Percentiles rank a stretch among this genome's conserved stretches.
phyloP scores from a whole-genome alignment of 2,113 vertebrate species.

The Clarias gariepinus region DNA sequence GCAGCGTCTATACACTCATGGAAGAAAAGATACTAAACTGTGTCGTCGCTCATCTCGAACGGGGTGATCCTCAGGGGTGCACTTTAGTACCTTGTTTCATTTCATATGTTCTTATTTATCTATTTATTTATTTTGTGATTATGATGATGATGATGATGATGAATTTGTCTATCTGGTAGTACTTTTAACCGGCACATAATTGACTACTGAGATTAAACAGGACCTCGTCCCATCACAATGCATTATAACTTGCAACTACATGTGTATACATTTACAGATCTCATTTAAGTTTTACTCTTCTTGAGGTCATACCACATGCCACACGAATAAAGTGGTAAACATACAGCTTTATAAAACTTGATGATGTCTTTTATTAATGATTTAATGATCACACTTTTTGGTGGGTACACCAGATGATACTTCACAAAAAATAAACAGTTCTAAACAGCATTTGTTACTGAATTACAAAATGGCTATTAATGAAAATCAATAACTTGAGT shows the following conservation, averaged over 20 bases:
- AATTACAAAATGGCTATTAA: not conserved
- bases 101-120: not conserved
- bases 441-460: not conserved
- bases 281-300: not conserved
- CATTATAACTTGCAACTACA: too few species aligned
- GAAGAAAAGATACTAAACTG: constrained; percentile 3
- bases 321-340: not conserved
- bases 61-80: not conserved
- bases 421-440: not conserved
- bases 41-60: not conserved
- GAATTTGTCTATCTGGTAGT: not conserved
- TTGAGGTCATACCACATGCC: not conserved
- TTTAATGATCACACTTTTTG: not conserved
- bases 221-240: not conserved
- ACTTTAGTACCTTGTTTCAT: constrained; percentile 5
- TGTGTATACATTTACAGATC: not conserved
- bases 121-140: too few species aligned
- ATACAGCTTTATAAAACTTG: not conserved
- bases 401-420: not conserved
- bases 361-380: not conserved
- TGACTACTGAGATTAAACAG: not conserved
- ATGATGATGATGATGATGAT: not conserved
- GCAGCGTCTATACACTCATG: not conserved
- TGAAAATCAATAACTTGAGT: not conserved
- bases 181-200: not conserved